Evolutionary conservation across 2,888 invertebrate genomes (phyloP), one percentile per base, ranked within the genome.

Genomic region (Reticulitermes lucifugus): DNA sequence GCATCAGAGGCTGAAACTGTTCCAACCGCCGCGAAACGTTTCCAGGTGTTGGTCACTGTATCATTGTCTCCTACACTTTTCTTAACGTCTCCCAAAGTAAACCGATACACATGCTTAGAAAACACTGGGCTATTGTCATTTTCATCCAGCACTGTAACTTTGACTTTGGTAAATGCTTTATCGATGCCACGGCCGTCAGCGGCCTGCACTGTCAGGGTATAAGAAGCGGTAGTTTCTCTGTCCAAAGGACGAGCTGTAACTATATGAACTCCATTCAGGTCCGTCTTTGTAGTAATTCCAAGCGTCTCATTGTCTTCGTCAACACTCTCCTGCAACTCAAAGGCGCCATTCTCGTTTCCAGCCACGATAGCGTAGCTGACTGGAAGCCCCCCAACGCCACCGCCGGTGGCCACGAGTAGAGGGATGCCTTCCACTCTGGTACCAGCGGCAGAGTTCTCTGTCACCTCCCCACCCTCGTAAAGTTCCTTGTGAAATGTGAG

Each of bases 41-140:
- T 94, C 95, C 96, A 96, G 82, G 92, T 92, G 22, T 93, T 93
- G 12, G 91, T 92, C 9, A 92, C 92, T 12, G 94, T 93, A 89
- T 92, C 92, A 86, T 92, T 91, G 87, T 92, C 91, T 43, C 59
- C 55, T 2, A 83, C 41, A 43, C 77, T 86, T 89, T 91, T 90
- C 81, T 89, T 88, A 41, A 96, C 92, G 88, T 95, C 92, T 89
- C 89, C 86, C 90, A 91, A 89, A 46, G 90, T 89, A 89, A 97
- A 98, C 88, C 95, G 94, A 90, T 98, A 98, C 80, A 95, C 93
- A 86, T 94, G 93, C 88, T 95, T 94, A 70, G 95, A 94, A 90
- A 98, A 98, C 65, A 95, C 93, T 0, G 98, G 98, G 87, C 95
- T 94, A 90, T 98, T 98, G 91, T 98, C 98, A 90, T 98, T 98